Conservation (phyloP, 1,140 invertebrate genomes). For the Bursaphelenchus mucronatus region DNA sequence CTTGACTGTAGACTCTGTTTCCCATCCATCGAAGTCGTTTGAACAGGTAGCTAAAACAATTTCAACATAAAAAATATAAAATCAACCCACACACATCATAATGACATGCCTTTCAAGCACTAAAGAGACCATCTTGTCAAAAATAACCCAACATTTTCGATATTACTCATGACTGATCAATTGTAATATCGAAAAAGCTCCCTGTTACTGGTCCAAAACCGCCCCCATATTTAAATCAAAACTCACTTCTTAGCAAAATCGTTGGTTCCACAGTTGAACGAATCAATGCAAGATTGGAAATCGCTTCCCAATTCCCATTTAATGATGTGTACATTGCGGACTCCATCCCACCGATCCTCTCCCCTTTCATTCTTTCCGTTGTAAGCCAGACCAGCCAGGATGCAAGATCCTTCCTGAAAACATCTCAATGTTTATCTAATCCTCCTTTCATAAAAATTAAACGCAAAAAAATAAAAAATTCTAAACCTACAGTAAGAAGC, state of each 20-base stretch:
- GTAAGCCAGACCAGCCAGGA: conserved; percentile 62
- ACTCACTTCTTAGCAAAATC: conserved; percentile 63
- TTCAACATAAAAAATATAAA: conserved; percentile 18
- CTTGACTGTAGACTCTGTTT: conserved; percentile 62
- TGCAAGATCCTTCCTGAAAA: conserved; percentile 63
- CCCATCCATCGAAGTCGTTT: conserved; percentile 63
- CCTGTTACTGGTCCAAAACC: too few species aligned
- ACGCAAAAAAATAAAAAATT: conserved; percentile 20
- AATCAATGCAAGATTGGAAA: conserved; percentile 60
- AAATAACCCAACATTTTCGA: too few species aligned
- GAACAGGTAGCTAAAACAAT: conserved; percentile 63
- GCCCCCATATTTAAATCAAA: neutral
- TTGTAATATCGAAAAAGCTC: neutral
- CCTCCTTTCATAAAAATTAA: conserved; percentile 24
- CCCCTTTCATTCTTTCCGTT: conserved; percentile 63
- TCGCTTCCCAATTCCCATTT: conserved; percentile 61
- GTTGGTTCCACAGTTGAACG: conserved; percentile 64
- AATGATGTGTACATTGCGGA: conserved; percentile 61
- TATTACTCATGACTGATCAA: neutral
- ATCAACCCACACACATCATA: conserved; percentile 13
- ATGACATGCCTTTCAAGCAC: conserved; percentile 1
- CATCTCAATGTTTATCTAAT: conserved; percentile 8
- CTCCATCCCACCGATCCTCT: conserved; percentile 62
- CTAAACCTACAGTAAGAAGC: conserved; percentile 44
- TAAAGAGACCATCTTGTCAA: too few species aligned